Conservation (phyloP, 2,888 invertebrate genomes). For the Drosophila maculinotata region DNA sequence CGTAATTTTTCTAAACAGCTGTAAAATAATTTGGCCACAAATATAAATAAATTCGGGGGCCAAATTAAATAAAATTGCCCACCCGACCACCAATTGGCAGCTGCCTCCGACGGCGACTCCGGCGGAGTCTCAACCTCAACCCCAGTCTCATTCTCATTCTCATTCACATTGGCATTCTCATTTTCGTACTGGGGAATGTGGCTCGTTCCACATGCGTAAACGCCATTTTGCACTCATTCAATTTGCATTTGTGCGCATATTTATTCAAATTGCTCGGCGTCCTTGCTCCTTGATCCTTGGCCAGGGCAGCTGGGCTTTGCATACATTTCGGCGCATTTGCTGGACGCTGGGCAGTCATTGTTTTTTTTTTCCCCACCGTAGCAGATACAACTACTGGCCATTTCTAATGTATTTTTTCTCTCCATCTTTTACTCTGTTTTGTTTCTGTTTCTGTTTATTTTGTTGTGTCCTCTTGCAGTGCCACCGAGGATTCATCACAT, state of each 20-base stretch:
- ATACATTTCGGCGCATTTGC: constrained; percentile 64
- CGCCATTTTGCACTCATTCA: constrained; percentile 78
- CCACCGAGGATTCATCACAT: constrained; percentile 88
- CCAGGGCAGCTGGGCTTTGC: constrained; percentile 67
- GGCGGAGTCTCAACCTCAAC: constrained; percentile 16
- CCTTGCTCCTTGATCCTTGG: constrained; percentile 65
- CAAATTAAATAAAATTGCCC: constrained; percentile 76
- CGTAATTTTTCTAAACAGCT: constrained; percentile 72
- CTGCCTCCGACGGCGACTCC: constrained; percentile 1
- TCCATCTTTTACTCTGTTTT: constrained; percentile 14
- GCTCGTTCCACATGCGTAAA: constrained; percentile 66
- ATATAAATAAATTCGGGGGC: constrained; percentile 67
- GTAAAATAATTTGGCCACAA: constrained; percentile 82
- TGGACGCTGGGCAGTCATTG: constrained; percentile 56
- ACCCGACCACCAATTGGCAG: constrained; percentile 33
- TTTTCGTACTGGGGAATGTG: constrained; percentile 19
- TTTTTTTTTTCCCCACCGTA: constrained; percentile 8
- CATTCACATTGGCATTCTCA: constrained; percentile 1
- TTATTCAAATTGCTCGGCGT: constrained; percentile 78
- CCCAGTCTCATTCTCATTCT: background rate
- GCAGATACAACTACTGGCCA: constrained; percentile 31
- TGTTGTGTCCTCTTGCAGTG: constrained; percentile 84
- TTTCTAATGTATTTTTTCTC: constrained; percentile 75
- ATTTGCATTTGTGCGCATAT: constrained; percentile 80
- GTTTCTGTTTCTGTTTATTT: constrained; percentile 44